Evolutionary conservation across 2,797 vertebrate genomes (phyloP), one percentile per base, ranked within the genome.

Genomic region (Premnoplex brunnescens): DNA sequence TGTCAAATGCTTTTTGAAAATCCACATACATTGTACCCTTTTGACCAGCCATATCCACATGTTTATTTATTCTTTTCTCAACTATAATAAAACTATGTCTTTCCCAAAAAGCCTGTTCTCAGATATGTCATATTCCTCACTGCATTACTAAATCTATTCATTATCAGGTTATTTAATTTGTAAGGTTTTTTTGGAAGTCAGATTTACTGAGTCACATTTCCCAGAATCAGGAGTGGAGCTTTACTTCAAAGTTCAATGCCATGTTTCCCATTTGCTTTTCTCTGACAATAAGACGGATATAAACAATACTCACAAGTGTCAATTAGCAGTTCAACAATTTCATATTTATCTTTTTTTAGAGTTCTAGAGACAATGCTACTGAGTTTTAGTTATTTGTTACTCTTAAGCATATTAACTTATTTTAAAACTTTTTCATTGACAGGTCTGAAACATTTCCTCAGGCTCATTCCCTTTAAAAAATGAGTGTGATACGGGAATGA

Each of bases 1-100:
- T 91, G 74, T 91, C 34, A 44, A 85, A 67, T 41, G n/a, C 28
- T 52, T 79, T 88, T 78, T 86, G 73, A 86, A 86, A 95, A 93
- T 86, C 36, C 1, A 1, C 16, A 52, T 9, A 11, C 37, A 14
- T 72, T 69, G 46, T 69, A 67, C 73, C 41, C 80, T 86, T 90
- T 82, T 67, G 67, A 93, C 93, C 77, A 89, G 34, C 20, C 32
- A 26, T 41, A 79, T 52, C 20, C 71, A 71, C 41, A 5, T 20
- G 23, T 59, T 88, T 66, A 63, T 93, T 93, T 76, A 59, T 81
- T 79, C 63, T 86, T 66, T 71, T 76, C 59, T 94, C 71, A 73
- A 28, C n/a, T 81, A 13, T 48, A 88, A 90, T 59, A 76, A 82
- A 90, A 66, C 13, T 13, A 72, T 48, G n/a, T 20, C 21, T 95